Evolutionary conservation across 2,797 vertebrate genomes (phyloP).

Genomic region (Psittacula derbiana): DNA sequence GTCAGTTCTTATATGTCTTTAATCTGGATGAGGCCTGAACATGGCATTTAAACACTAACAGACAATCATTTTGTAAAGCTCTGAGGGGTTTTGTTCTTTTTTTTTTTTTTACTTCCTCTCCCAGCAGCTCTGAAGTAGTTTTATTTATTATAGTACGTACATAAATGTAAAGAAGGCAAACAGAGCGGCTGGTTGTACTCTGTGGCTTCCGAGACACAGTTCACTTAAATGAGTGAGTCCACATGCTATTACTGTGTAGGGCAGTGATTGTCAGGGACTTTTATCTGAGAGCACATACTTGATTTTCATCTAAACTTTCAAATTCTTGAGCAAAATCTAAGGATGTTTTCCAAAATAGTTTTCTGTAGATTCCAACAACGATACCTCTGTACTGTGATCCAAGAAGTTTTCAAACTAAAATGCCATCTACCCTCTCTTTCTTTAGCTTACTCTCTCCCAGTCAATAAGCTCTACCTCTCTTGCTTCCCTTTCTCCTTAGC

Average conservation of each 20-base stretch:
- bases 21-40: not conserved
- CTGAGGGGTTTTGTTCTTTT: not conserved
- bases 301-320: not conserved
- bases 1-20: not conserved
- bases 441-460: not conserved
- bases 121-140: not conserved
- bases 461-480: not conserved
- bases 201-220: not conserved
- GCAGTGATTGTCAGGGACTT: not conserved
- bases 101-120: not conserved
- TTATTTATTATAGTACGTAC: not conserved
- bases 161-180: not conserved
- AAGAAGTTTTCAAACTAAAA: not conserved
- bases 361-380: not conserved
- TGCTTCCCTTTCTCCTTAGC: not conserved
- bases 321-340: not conserved
- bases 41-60: not conserved
- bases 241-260: not conserved
- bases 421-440: not conserved
- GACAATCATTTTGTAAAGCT: not conserved
- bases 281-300: not conserved
- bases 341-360: not conserved
- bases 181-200: not conserved
- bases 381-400: not conserved
- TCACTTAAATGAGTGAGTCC: not conserved